Conservation (phyloP, 2,888 invertebrate species). For the Melitaea athalia region DNA sequence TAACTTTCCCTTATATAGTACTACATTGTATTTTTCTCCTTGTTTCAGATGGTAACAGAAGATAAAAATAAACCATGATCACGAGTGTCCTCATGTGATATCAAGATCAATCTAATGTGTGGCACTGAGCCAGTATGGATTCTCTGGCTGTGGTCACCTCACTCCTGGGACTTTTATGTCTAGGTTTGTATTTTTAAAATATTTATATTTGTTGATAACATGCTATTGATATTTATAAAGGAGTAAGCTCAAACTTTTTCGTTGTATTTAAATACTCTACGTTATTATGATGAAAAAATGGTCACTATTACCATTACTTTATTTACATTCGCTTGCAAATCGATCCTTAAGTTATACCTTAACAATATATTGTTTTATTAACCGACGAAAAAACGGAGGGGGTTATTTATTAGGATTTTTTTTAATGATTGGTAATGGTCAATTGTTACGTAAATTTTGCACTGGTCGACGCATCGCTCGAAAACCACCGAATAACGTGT, state of each 20-base stretch:
- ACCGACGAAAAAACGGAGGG: too few species aligned
- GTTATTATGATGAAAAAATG: neutral
- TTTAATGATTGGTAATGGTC: too few species aligned
- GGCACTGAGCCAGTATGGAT: slow-evolving; percentile 66
- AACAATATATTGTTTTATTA: too few species aligned
- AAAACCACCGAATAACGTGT: too few species aligned
- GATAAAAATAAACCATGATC: slow-evolving; percentile 51
- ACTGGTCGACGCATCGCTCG: too few species aligned
- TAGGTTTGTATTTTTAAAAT: slow-evolving; percentile 55
- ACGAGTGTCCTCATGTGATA: slow-evolving; percentile 37
- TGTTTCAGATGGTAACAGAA: slow-evolving; percentile 58
- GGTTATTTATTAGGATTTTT: too few species aligned
- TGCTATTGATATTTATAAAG: neutral
- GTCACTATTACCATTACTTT: too few species aligned
- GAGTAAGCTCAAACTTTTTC: neutral
- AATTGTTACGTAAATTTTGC: too few species aligned
- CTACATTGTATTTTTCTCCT: slow-evolving; percentile 36
- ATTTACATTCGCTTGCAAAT: too few species aligned
- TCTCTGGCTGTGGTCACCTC: slow-evolving; percentile 62
- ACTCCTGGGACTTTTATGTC: slow-evolving; percentile 66
- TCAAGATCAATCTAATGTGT: slow-evolving; percentile 50
- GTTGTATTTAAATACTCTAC: neutral
- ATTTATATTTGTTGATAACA: slow-evolving; percentile 3
- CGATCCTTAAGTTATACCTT: too few species aligned
- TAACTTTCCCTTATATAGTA: neutral